Evolutionary conservation across 2,113 vertebrate genomes (phyloP), one percentile per base, ranked within the genome.

Genomic region (Aix galericulata): DNA sequence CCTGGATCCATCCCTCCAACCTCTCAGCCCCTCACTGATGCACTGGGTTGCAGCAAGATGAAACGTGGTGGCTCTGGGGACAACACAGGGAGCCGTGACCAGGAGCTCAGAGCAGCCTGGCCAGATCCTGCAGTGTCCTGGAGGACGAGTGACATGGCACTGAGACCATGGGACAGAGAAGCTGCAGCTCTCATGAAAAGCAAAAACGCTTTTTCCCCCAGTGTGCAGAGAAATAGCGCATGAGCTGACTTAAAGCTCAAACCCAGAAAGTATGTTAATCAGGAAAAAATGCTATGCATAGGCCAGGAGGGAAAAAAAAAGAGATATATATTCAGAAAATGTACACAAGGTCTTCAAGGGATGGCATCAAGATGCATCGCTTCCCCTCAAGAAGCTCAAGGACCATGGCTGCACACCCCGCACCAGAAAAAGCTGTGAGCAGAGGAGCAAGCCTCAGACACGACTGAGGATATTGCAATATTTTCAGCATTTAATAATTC

Each of bases 221-320:
- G 27, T 12, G 64, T 1, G 0, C 3, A 1, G 12, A 7, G 53
- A 55, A 85, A 50, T 2, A 15, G 25, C 0, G 9, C 31, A 7
- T 1, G 8, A 74, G 18, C 46, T 31, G 32, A 31, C 26, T 12
- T 67, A 38, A 48, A 86, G 21, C n/a, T 60, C 48, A 64, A 66
- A 46, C 17, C n/a, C 60, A 31, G 77, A 56, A 64, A 0, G 2
- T 11, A 52, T 17, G 15, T 64, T 25, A 27, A 23, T 1, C 22
- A 31, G 8, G 23, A 63, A 34, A 27, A 44, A 31, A 56, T 56
- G 27, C 53, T 56, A 52, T 52, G 13, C 23, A 14, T 52, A 25
- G 50, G 7, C 23, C 4, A 23, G 50, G 50, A 52, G 23, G 50
- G 50, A 4, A 14, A 14, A 52, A 50, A 7, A 52, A 7, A 25